Conservation (phyloP, 2,888 invertebrate genomes). For the Dicranocentrus wangi region DNA sequence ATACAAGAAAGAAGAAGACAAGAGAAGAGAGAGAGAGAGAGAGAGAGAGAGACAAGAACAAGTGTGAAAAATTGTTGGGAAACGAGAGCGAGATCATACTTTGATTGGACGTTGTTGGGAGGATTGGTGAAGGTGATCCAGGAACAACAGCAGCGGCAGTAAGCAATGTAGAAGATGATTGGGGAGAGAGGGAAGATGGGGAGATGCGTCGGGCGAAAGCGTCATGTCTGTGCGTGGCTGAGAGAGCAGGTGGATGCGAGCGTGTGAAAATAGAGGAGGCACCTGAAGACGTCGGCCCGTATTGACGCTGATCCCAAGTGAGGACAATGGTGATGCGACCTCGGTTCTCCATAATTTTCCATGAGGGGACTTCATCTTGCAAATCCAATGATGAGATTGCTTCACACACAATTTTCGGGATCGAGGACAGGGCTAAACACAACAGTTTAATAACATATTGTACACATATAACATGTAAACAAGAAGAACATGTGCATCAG, state of each 20-base stretch:
- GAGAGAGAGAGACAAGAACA: constrained; percentile 29
- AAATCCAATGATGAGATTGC: constrained; percentile 92
- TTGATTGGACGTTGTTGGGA: constrained; percentile 69
- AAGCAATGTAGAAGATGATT: constrained; percentile 74
- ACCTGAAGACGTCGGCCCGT: constrained; percentile 67
- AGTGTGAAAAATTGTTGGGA: constrained; percentile 63
- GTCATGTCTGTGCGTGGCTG: constrained; percentile 78
- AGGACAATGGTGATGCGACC: constrained; percentile 96
- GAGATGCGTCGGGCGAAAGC: constrained; percentile 78
- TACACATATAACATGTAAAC: constrained; percentile 59
- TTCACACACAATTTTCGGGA: constrained; percentile 97
- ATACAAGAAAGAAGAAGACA: constrained; percentile 36
- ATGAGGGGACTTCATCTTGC: constrained; percentile 86
- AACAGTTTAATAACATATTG: constrained; percentile 62
- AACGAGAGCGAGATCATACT: constrained; percentile 60
- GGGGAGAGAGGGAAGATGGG: constrained; percentile 77
- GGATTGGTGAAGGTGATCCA: constrained; percentile 66
- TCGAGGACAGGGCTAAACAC: constrained; percentile 90
- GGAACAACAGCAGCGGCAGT: constrained; percentile 72
- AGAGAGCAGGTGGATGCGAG: constrained; percentile 71
- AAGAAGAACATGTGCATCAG: constrained; percentile 41
- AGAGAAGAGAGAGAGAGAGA: constrained; percentile 29
- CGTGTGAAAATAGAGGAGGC: constrained; percentile 67
- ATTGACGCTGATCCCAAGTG: constrained; percentile 92
- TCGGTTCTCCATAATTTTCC: constrained; percentile 99